phyloP scores from a whole-genome alignment of 2,888 invertebrate genomes.

The Cataglyphis albicans region DNA sequence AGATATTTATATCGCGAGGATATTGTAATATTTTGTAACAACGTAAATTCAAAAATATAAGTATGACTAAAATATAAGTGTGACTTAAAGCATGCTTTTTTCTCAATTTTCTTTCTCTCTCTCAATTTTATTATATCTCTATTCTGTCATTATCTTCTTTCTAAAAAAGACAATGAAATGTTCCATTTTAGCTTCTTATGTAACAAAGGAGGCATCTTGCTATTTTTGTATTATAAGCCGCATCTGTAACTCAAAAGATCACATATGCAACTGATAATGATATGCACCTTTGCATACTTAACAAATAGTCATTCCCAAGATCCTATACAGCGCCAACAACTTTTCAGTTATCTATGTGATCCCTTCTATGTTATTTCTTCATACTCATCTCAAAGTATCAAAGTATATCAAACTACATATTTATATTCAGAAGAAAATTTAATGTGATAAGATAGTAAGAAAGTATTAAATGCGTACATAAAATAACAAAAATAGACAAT shows the following conservation, averaged over 20 bases:
- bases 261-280: conserved; percentile 12
- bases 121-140: too few relatives aligned
- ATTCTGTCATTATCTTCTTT: not conserved
- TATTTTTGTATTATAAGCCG: not conserved
- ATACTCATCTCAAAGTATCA: not conserved
- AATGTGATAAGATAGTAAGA: not conserved
- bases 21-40: conserved; percentile 57
- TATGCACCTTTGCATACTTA: not conserved
- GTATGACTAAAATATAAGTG: not conserved
- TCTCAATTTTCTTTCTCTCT: not conserved
- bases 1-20: conserved; percentile 53
- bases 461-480: not conserved
- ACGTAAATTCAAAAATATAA: conserved; percentile 19
- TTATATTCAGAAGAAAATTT: not conserved
- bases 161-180: not conserved
- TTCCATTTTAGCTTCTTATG: not conserved
- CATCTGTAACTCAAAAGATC: conserved; percentile 22
- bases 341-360: not conserved
- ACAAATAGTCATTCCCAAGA: not conserved
- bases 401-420: not conserved
- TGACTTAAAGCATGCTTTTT: not conserved
- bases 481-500: not conserved
- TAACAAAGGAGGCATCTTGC: not conserved
- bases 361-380: not conserved
- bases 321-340: not conserved